Conservation (phyloP, 37 sponge, comb jelly and placozoan species). For the Lycopodina hypogea region DNA sequence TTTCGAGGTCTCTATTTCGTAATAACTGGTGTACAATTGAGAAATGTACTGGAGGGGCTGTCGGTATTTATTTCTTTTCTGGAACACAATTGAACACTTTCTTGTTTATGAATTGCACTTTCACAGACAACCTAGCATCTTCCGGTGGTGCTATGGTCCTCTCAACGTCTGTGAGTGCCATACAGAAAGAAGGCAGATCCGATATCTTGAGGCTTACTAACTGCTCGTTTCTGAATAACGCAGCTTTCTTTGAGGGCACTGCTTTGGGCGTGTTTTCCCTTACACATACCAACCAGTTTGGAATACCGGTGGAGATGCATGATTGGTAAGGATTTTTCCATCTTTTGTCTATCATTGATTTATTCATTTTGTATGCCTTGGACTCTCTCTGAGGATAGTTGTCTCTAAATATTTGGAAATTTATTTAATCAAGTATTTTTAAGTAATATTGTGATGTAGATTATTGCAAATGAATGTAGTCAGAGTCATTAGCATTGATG, state of each 20-base stretch:
- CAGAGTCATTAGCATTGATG: no score
- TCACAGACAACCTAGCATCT: slow-evolving; percentile 42
- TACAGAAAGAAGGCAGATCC: not conserved
- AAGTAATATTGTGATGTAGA: not conserved
- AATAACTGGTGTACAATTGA: slow-evolving; percentile 36
- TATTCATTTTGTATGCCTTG: no score
- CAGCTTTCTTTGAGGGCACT: slow-evolving; percentile 61
- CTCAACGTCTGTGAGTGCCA: slow-evolving; percentile 25
- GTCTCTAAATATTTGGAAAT: not conserved
- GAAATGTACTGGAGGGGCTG: slow-evolving; percentile 59
- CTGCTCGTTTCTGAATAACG: slow-evolving; percentile 46
- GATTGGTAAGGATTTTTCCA: slow-evolving; percentile 41
- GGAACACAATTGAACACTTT: slow-evolving; percentile 27
- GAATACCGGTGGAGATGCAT: slow-evolving; percentile 41
- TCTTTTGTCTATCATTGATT: not conserved
- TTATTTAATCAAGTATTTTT: not conserved
- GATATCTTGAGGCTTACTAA: slow-evolving; percentile 27
- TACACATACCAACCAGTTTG: slow-evolving; percentile 35
- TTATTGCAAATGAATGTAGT: no score
- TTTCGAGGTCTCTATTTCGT: slow-evolving; percentile 20
- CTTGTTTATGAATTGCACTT: slow-evolving; percentile 15
- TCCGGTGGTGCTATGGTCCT: slow-evolving; percentile 55
- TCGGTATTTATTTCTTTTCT: slow-evolving; percentile 48
- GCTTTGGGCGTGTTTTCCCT: slow-evolving; percentile 64
- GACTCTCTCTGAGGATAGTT: no score